Conservation (phyloP, 1,140 invertebrate genomes). For the Heliothis virescens region DNA sequence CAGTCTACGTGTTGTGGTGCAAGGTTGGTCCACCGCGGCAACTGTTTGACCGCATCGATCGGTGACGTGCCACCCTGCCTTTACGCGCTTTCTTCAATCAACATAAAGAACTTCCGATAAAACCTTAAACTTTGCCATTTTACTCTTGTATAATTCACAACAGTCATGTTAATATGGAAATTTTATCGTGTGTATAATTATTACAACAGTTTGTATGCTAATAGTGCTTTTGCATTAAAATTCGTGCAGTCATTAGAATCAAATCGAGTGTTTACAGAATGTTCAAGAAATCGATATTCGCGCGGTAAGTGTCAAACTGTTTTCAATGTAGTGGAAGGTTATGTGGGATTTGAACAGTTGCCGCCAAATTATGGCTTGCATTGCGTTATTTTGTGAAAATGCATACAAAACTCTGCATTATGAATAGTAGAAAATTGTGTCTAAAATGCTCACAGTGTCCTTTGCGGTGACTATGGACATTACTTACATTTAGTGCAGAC, state of each 20-base stretch:
- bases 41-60: slow-evolving; percentile 75
- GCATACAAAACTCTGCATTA: no score
- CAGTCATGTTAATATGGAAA: background rate
- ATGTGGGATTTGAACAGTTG: background rate
- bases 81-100: slow-evolving; percentile 35
- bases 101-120: slow-evolving; percentile 38
- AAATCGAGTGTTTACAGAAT: slow-evolving; percentile 13
- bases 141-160: background rate
- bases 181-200: background rate
- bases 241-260: slow-evolving; percentile 7
- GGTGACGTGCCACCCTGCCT: slow-evolving; percentile 56
- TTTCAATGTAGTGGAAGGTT: slow-evolving; percentile 11
- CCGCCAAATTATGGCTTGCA: background rate
- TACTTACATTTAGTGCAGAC: no score
- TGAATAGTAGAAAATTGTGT: no score
- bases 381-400: no score
- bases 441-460: no score
- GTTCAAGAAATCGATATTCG: background rate
- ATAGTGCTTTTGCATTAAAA: background rate
- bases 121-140: background rate
- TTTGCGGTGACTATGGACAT: no score
- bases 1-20: slow-evolving; percentile 53
- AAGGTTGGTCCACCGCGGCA: slow-evolving; percentile 64
- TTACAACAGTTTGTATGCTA: slow-evolving; percentile 1
- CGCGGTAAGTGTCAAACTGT: slow-evolving; percentile 13